Conservation (phyloP, 92 coral and sea anemone species). For the Pocillopora grandis region DNA sequence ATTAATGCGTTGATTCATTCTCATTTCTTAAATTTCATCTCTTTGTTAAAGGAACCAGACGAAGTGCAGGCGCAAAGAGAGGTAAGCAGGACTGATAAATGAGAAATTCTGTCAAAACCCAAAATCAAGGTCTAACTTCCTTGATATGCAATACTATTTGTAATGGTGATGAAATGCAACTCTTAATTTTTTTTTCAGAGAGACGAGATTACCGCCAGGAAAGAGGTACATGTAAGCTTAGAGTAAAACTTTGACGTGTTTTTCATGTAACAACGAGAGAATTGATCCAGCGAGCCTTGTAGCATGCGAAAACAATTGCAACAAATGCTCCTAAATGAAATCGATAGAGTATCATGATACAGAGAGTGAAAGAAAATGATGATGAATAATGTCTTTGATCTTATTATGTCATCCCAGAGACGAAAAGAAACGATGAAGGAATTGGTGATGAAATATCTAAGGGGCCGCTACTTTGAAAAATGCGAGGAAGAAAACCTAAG, state of each 20-base stretch:
- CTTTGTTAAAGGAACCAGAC: neutral
- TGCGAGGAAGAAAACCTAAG: neutral
- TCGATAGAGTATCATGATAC: too few relatives aligned
- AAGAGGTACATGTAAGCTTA: neutral
- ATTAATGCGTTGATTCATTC: too few relatives aligned
- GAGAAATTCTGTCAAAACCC: too few relatives aligned
- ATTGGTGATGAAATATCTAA: slow-evolving; percentile 21
- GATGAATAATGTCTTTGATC: neutral
- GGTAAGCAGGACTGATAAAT: neutral
- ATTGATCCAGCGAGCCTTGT: too few relatives aligned
- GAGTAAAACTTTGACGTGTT: neutral
- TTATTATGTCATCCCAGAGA: neutral
- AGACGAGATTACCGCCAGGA: neutral
- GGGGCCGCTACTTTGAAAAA: slow-evolving; percentile 4
- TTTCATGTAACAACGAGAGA: too few relatives aligned
- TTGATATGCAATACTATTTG: too few relatives aligned
- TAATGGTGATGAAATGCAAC: too few relatives aligned
- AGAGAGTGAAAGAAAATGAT: too few relatives aligned
- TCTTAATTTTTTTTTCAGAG: neutral
- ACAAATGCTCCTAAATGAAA: neutral
- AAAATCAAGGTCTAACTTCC: too few relatives aligned
- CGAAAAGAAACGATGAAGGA: slow-evolving; percentile 14
- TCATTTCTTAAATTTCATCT: neutral
- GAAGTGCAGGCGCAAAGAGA: neutral
- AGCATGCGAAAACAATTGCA: too few relatives aligned